phyloP scores from a whole-genome alignment of 2,888 invertebrate genomes.

The Lomographa bimaculata region DNA sequence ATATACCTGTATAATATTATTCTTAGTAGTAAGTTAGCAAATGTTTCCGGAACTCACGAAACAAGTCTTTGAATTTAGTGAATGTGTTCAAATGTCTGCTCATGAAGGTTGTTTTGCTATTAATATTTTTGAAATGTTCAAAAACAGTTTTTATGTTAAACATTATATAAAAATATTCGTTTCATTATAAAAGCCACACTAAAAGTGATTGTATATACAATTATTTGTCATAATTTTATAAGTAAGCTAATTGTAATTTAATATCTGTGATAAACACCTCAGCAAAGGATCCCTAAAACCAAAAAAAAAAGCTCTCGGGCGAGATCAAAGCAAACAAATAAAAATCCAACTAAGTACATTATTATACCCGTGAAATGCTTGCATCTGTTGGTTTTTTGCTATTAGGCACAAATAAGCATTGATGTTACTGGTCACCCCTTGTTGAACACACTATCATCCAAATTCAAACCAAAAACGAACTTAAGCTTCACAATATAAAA shows the following conservation, averaged over 20 bases:
- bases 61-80: too few species aligned
- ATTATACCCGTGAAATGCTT: slow-evolving; percentile 81
- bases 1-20: too few species aligned
- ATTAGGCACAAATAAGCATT: slow-evolving; percentile 80
- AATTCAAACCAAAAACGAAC: slow-evolving; percentile 20
- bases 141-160: too few species aligned
- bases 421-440: slow-evolving; percentile 65
- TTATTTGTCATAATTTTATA: too few species aligned
- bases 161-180: too few species aligned
- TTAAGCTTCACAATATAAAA: not conserved
- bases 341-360: slow-evolving; percentile 79
- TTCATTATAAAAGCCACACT: too few species aligned
- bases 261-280: slow-evolving; percentile 1
- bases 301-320: slow-evolving; percentile 40
- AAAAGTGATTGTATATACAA: too few species aligned
- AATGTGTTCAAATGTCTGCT: too few species aligned
- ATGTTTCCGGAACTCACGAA: too few species aligned
- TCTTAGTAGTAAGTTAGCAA: too few species aligned
- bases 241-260: not conserved
- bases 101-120: too few species aligned
- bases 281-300: slow-evolving; percentile 27
- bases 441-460: slow-evolving; percentile 26
- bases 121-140: too few species aligned
- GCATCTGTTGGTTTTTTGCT: slow-evolving; percentile 81
- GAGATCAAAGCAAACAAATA: slow-evolving; percentile 75